These are phyloP conservation scores for Bagarius yarrelli DNA, from an alignment of 2,113 vertebrate species.

Conservation along the genomic window DNA sequence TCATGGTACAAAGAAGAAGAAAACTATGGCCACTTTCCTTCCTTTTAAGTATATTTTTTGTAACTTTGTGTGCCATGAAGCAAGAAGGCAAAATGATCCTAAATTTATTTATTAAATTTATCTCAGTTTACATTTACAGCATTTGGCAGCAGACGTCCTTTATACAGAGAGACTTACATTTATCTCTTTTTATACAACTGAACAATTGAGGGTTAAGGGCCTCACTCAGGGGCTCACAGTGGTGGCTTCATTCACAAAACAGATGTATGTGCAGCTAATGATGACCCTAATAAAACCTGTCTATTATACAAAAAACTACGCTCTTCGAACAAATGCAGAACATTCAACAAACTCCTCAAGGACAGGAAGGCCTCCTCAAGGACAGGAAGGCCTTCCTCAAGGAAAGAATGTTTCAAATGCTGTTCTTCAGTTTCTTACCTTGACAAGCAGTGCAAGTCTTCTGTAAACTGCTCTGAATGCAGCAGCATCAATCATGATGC, in stretches of 20 bases:
- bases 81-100: not conserved
- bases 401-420: too few relatives aligned
- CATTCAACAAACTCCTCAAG: not conserved
- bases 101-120: not conserved
- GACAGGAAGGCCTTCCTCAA: too few relatives aligned
- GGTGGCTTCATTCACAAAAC: not conserved
- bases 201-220: too few relatives aligned
- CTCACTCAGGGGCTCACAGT: too few relatives aligned
- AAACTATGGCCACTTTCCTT: constrained; percentile 33
- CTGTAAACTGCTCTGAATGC: constrained; percentile 38
- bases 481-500: constrained; percentile 10
- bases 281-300: not conserved
- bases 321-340: not conserved
- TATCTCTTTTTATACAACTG: not conserved
- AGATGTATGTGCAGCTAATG: not conserved
- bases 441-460: constrained; percentile 26
- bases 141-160: not conserved
- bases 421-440: constrained; percentile 1
- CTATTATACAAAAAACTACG: not conserved
- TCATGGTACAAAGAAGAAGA: constrained; percentile 38
- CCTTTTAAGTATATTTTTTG: not conserved
- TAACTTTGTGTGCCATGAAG: not conserved
- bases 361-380: too few relatives aligned
- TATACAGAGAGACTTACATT: too few relatives aligned
- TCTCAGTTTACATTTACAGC: not conserved